A percentile compares a stretch with the other conserved stretches of the same genome.
Evolutionary conservation across 2,888 invertebrate species (phyloP).

Genomic region (Pyralis farinalis): DNA sequence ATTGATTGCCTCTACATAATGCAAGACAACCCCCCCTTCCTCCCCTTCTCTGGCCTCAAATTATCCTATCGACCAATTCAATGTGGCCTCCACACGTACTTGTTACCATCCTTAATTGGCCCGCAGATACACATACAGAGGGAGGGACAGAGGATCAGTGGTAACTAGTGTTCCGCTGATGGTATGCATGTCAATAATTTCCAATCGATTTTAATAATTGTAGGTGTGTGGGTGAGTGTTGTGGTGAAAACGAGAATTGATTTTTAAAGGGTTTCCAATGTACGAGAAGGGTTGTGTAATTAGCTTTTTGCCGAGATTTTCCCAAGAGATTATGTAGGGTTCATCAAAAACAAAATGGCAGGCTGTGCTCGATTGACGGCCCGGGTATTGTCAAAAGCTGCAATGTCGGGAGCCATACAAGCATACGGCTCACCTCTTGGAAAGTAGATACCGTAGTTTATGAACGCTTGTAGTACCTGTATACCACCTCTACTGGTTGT

Average conservation of each 20-base stretch:
- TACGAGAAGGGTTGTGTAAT: too few species aligned
- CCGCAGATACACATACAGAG: background rate
- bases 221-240: slow-evolving; percentile 25
- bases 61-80: slow-evolving; percentile 39
- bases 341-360: too few species aligned
- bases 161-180: slow-evolving; percentile 23
- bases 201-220: slow-evolving; percentile 69
- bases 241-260: slow-evolving; percentile 11
- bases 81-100: slow-evolving; percentile 21
- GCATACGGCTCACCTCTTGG: too few species aligned
- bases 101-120: background rate
- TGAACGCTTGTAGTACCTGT: too few species aligned
- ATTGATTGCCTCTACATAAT: slow-evolving; percentile 77
- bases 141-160: slow-evolving; percentile 23
- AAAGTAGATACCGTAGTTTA: too few species aligned
- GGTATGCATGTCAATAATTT: slow-evolving; percentile 52
- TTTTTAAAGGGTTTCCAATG: background rate
- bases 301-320: too few species aligned
- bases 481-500: too few species aligned
- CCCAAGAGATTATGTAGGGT: too few species aligned
- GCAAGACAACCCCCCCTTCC: slow-evolving; percentile 47
- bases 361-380: too few species aligned
- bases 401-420: too few species aligned
- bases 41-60: slow-evolving; percentile 41
- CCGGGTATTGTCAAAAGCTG: too few species aligned